Conservation (phyloP, 2,797 vertebrate genomes). For the Acrossocheilus fasciatus region DNA sequence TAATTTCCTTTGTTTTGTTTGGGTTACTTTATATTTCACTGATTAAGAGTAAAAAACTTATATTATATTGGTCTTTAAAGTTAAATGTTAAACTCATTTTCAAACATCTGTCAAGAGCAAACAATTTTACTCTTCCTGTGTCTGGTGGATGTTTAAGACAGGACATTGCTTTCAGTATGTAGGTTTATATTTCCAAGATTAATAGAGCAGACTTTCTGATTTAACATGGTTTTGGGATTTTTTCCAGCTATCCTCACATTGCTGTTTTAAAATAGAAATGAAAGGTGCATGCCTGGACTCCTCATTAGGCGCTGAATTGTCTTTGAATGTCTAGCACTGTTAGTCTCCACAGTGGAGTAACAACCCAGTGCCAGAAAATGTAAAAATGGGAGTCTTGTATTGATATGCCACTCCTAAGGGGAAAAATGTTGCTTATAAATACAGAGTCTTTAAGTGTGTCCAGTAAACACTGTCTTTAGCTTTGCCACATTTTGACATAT, state of each 20-base stretch:
- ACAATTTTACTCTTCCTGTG: neutral
- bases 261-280: neutral
- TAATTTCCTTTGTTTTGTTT: neutral
- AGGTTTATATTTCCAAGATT: neutral
- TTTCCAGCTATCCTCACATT: neutral
- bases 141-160: neutral
- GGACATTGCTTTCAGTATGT: neutral
- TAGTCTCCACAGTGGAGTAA: constrained; percentile 10
- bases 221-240: neutral
- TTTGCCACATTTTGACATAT: neutral
- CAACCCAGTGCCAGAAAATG: neutral
- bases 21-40: neutral
- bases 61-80: neutral
- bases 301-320: neutral
- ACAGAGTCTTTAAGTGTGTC: neutral
- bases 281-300: neutral
- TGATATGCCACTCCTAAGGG: neutral
- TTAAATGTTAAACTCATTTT: neutral
- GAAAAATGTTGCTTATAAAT: neutral
- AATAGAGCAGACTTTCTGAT: neutral
- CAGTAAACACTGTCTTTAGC: neutral
- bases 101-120: neutral
- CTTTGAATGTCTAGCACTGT: neutral
- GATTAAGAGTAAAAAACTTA: neutral
- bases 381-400: no score